Conservation (phyloP, 2,888 invertebrate species). For the Rhimphoctona megacephalus region DNA sequence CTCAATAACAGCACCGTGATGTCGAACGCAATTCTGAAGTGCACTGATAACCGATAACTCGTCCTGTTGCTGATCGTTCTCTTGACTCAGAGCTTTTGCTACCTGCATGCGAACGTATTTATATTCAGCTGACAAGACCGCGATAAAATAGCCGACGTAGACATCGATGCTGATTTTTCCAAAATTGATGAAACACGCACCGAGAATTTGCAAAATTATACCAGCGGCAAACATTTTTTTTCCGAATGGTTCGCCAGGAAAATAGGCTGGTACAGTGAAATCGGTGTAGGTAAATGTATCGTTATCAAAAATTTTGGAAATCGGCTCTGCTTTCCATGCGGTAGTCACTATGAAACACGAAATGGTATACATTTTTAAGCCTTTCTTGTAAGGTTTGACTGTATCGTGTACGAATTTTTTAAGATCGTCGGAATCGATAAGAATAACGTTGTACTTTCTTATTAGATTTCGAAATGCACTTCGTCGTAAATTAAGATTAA, state of each 20-base stretch:
- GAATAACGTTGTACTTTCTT: slow-evolving; percentile 64
- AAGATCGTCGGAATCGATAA: slow-evolving; percentile 60
- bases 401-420: slow-evolving; percentile 32
- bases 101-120: slow-evolving; percentile 66
- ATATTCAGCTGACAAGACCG: slow-evolving; percentile 73
- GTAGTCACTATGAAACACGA: slow-evolving; percentile 46
- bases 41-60: slow-evolving; percentile 35
- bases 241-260: slow-evolving; percentile 70
- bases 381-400: slow-evolving; percentile 64
- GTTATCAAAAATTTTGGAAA: slow-evolving; percentile 62
- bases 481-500: slow-evolving; percentile 67
- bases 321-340: slow-evolving; percentile 67
- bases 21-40: slow-evolving; percentile 62
- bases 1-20: slow-evolving; percentile 67
- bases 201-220: slow-evolving; percentile 58
- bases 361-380: slow-evolving; percentile 70
- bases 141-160: slow-evolving; percentile 72
- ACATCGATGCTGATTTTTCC: slow-evolving; percentile 73
- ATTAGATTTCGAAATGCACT: slow-evolving; percentile 67
- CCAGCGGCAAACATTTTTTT: slow-evolving; percentile 61
- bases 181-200: slow-evolving; percentile 47
- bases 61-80: neutral
- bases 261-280: slow-evolving; percentile 68
- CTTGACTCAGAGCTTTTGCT: slow-evolving; percentile 26
- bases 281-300: slow-evolving; percentile 71